phyloP scores from a whole-genome alignment of 2,113 vertebrate genomes.

The Misgurnus anguillicaudatus region DNA sequence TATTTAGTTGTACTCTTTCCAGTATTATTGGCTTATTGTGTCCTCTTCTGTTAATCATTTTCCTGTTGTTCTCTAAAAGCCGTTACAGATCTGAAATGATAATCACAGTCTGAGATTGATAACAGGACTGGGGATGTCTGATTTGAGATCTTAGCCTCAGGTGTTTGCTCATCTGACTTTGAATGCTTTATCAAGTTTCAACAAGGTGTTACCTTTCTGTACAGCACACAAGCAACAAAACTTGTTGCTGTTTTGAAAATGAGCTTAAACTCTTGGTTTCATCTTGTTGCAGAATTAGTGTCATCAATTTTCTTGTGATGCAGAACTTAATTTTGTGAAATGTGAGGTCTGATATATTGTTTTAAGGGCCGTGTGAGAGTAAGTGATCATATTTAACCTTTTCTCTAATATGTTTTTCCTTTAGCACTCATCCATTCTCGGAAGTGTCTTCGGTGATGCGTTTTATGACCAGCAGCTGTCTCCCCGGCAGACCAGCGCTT shows the following conservation, averaged over 20 bases:
- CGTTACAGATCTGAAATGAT: neutral
- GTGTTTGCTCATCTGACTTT: neutral
- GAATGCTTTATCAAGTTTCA: neutral
- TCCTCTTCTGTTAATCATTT: neutral
- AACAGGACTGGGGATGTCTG: neutral
- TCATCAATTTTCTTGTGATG: neutral
- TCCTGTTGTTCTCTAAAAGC: conserved; percentile 10
- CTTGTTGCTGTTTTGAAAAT: neutral
- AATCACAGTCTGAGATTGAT: neutral
- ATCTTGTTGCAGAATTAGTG: neutral
- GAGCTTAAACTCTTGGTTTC: neutral
- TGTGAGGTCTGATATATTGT: neutral
- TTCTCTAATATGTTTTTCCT: conserved; percentile 23
- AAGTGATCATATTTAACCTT: conserved; percentile 2
- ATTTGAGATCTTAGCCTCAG: neutral
- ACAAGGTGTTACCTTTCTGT: neutral
- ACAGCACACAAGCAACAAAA: neutral
- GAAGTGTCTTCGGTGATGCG: conserved; percentile 93
- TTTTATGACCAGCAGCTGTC: conserved; percentile 98
- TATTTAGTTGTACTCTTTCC: neutral
- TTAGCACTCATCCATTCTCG: conserved; percentile 91
- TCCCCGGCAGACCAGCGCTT: conserved; percentile 92
- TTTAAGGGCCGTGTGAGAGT: neutral
- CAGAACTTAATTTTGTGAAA: neutral
- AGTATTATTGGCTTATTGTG: neutral